phyloP scores from a whole-genome alignment of 2,113 vertebrate genomes.

The Onychorhynchus coronatus region DNA sequence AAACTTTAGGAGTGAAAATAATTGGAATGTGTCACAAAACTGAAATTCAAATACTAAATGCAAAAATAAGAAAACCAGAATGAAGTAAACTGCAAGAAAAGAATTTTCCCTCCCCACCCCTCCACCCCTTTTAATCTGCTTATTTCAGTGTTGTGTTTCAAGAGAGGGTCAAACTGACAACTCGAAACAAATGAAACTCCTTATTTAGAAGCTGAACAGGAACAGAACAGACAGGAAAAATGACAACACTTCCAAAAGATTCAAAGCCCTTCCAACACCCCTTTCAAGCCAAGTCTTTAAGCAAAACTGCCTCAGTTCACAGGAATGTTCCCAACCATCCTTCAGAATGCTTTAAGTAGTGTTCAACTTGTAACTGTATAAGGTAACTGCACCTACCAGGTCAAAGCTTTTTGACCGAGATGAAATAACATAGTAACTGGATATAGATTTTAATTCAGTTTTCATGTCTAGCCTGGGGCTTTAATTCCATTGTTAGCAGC shows the following conservation, averaged over 20 bases:
- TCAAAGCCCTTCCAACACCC: not conserved
- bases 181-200: not conserved
- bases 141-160: not conserved
- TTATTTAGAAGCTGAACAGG: not conserved
- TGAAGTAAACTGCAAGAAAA: not conserved
- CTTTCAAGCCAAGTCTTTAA: not conserved
- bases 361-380: not conserved
- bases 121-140: not conserved
- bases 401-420: not conserved
- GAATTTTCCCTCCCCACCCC: rapidly evolving
- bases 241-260: not conserved
- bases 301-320: not conserved
- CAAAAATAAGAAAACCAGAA: not conserved
- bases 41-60: not conserved
- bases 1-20: not conserved
- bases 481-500: not conserved
- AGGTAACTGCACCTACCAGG: not conserved
- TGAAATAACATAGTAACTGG: not conserved
- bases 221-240: not conserved
- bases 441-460: not conserved
- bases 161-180: not conserved
- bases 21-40: not conserved
- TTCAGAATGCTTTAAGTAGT: not conserved
- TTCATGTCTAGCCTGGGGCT: not conserved
- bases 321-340: not conserved